Evolutionary conservation across 2,888 invertebrate genomes (phyloP).

Genomic region (Drosophila hawaiiensis): DNA sequence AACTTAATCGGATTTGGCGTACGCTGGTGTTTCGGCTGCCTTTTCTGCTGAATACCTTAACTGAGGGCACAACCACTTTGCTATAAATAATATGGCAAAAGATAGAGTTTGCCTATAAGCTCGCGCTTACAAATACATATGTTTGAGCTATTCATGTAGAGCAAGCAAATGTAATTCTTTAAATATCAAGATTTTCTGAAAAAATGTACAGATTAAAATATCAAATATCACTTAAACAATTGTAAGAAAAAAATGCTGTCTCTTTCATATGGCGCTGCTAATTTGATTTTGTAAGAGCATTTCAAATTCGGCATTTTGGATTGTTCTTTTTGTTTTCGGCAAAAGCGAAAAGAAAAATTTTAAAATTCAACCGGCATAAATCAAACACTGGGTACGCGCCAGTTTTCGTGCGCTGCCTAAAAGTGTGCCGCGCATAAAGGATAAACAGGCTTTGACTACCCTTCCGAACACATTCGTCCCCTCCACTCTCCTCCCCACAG

Average conservation of each 20-base stretch:
- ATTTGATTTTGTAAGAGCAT: constrained; percentile 5
- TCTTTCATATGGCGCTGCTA: neutral
- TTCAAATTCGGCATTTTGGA: neutral
- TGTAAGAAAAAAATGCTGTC: neutral
- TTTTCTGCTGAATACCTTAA: constrained; percentile 14
- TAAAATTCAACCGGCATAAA: constrained; percentile 81
- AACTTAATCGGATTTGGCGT: constrained; percentile 80
- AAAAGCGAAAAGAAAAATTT: constrained; percentile 55
- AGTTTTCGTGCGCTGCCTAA: constrained; percentile 68
- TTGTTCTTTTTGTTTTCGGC: constrained; percentile 8
- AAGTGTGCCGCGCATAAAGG: constrained; percentile 72
- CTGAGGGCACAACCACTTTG: constrained; percentile 10
- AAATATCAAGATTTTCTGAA: neutral
- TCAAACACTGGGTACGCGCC: constrained; percentile 72
- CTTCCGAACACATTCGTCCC: neutral
- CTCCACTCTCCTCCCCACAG: neutral
- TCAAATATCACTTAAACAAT: neutral
- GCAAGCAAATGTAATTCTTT: neutral
- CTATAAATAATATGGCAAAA: neutral
- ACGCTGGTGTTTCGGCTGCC: constrained; percentile 37
- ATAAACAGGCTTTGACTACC: constrained; percentile 56
- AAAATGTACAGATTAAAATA: neutral
- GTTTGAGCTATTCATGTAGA: neutral
- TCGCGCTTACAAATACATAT: neutral
- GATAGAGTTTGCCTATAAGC: neutral